These are phyloP conservation scores for Pollimyrus isidori DNA, from an alignment of 2,113 vertebrate genomes.

Conservation along the genomic window DNA sequence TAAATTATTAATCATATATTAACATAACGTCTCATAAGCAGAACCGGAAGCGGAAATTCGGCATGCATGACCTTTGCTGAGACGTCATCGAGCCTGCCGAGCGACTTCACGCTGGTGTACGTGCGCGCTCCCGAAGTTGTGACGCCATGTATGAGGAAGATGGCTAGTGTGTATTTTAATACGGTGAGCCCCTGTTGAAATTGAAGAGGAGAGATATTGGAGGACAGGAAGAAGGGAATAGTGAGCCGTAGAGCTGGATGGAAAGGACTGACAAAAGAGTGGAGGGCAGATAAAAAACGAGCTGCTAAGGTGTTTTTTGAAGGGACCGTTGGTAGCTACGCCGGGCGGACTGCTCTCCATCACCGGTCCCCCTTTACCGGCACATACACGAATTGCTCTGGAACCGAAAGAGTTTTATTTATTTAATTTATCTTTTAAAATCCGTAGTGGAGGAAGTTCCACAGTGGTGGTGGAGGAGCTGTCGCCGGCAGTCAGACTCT, in stretches of 20 bases:
- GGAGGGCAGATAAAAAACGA: background rate
- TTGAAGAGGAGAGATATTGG: constrained; percentile 49
- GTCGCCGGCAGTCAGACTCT: background rate
- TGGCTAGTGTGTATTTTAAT: constrained; percentile 57
- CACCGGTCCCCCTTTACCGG: background rate
- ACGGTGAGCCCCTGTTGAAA: constrained; percentile 49
- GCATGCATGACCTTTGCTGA: background rate
- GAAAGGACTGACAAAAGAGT: constrained; percentile 28
- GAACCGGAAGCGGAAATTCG: background rate
- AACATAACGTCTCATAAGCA: background rate
- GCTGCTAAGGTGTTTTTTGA: background rate
- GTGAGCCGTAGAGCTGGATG: constrained; percentile 16
- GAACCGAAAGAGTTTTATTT: background rate
- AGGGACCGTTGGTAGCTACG: background rate
- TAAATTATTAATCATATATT: no score
- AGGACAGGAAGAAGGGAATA: constrained; percentile 1
- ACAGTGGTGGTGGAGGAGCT: background rate
- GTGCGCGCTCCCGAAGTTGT: constrained; percentile 38
- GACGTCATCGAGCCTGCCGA: background rate
- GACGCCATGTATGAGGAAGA: constrained; percentile 53
- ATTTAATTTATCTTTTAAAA: background rate
- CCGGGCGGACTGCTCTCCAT: background rate
- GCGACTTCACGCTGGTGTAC: constrained; percentile 2
- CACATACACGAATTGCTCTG: background rate
- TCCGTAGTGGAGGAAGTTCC: background rate